Evolutionary conservation across 2,113 vertebrate species (phyloP).

Genomic region (Platycercus adscitus): DNA sequence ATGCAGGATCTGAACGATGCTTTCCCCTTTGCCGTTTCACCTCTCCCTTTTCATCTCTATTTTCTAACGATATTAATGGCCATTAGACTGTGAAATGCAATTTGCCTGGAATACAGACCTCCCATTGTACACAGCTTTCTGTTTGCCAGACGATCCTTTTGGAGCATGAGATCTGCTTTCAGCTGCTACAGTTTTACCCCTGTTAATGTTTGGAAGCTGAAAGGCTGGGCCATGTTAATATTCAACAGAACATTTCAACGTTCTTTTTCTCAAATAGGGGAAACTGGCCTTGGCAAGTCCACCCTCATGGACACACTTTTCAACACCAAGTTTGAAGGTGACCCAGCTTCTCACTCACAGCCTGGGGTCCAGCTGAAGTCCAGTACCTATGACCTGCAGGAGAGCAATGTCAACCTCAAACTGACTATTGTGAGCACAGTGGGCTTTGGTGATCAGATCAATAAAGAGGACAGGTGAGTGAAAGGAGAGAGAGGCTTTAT

Average conservation of each 20-base stretch:
- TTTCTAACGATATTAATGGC: slow-evolving; percentile 23
- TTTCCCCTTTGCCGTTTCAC: slow-evolving; percentile 34
- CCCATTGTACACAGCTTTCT: slow-evolving; percentile 44
- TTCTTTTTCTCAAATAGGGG: slow-evolving; percentile 76
- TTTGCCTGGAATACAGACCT: slow-evolving; percentile 43
- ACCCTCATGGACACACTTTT: slow-evolving; percentile 98
- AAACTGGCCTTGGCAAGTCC: slow-evolving; percentile 96
- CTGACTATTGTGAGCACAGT: slow-evolving; percentile 92
- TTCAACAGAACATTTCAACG: neutral
- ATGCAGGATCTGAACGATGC: neutral
- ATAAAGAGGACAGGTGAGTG: slow-evolving; percentile 94
- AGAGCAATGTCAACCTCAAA: slow-evolving; percentile 95
- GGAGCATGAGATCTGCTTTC: slow-evolving; percentile 43
- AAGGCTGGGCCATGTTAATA: neutral
- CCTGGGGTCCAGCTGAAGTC: slow-evolving; percentile 93
- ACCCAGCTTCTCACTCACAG: slow-evolving; percentile 91
- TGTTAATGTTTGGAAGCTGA: slow-evolving; percentile 37
- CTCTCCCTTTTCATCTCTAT: slow-evolving; percentile 30
- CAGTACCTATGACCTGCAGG: slow-evolving; percentile 93
- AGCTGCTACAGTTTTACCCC: slow-evolving; percentile 43
- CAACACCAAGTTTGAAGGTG: slow-evolving; percentile 96
- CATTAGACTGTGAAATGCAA: slow-evolving; percentile 55
- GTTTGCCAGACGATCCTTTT: slow-evolving; percentile 19
- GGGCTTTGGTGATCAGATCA: slow-evolving; percentile 97
- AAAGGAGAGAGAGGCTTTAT: neutral